Conservation (phyloP, 2,113 vertebrate genomes). For the Tichodroma muraria region DNA sequence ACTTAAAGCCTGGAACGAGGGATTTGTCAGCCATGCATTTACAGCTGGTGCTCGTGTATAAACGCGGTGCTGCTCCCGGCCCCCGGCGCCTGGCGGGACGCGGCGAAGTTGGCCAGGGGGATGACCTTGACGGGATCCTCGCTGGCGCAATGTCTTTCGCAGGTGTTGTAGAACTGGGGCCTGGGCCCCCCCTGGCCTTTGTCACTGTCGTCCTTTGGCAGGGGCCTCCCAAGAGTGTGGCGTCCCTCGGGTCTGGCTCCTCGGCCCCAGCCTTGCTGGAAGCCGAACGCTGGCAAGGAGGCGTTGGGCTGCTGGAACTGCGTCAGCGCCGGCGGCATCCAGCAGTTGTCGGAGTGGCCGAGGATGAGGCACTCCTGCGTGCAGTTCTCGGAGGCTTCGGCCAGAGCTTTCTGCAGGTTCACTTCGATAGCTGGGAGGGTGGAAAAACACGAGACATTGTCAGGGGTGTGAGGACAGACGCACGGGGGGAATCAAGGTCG, state of each 20-base stretch:
- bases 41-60: slow-evolving; percentile 88
- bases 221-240: slow-evolving; percentile 81
- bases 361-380: slow-evolving; percentile 96
- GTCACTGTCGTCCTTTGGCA: slow-evolving; percentile 84
- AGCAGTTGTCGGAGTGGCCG: slow-evolving; percentile 96
- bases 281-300: slow-evolving; percentile 76
- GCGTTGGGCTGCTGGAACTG: slow-evolving; percentile 75
- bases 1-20: slow-evolving; percentile 29
- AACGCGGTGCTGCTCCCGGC: slow-evolving; percentile 66
- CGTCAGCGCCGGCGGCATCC: slow-evolving; percentile 90
- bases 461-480: background rate
- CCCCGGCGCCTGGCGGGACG: slow-evolving; percentile 64
- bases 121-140: slow-evolving; percentile 90
- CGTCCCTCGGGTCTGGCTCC: slow-evolving; percentile 77
- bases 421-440: slow-evolving; percentile 84
- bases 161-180: slow-evolving; percentile 88
- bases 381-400: slow-evolving; percentile 93
- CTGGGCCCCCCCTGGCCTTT: slow-evolving; percentile 71
- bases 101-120: slow-evolving; percentile 84
- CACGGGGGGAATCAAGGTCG: background rate
- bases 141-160: slow-evolving; percentile 83
- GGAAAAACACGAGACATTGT: background rate
- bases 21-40: slow-evolving; percentile 6
- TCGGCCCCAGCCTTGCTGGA: slow-evolving; percentile 81
- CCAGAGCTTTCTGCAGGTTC: slow-evolving; percentile 89